Evolutionary conservation across 1,140 invertebrate species (phyloP), one percentile per base, ranked within the genome.

Genomic region (Drosophila auraria): DNA sequence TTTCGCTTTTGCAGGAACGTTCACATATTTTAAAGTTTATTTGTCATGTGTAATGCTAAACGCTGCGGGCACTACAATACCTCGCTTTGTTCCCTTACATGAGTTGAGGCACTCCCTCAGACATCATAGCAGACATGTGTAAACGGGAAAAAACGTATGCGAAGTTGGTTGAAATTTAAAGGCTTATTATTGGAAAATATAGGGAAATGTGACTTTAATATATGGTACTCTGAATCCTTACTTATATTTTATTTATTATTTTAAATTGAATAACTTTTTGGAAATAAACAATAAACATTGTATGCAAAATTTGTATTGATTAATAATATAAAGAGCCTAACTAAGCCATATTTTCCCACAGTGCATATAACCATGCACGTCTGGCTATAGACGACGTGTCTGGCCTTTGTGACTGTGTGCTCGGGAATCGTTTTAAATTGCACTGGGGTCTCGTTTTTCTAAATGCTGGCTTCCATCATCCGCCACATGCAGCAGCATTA

Each of bases 401-500:
- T 73, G 78, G 36, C 65, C 51, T 62, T 40, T 63, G 38, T 70
- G n/a, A 27, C 38, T 49, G 15, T 54, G 15, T 54, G 17, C 44
- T 15, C 38, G 17, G 51, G 3, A 81, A 89, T n/a, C 86, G 74
- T 84, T 90, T 90, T 90, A 89, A 76, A 75, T 82, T 81, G 69
- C 84, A 90, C 84, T 72, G 56, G 84, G 82, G 84, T 62, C 80
- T 90, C 78, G 80, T 89, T 90, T 84, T 51, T 54, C 80, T 75
- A 89, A 89, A 84, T 84, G 81, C 53, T 61, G 38, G 40, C 42
- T 36, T 42, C 27, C 74, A 40, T 45, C 54, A 68, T 36, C 42
- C 38, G 44, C 6, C 54, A 17, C 27, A 6, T 20, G 17, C 33
- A 36, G 33, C 33, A 9, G 40, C 63, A 62, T 66, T 63, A 44